Conservation (phyloP, 2,113 vertebrate species). For the Petaurus breviceps region DNA sequence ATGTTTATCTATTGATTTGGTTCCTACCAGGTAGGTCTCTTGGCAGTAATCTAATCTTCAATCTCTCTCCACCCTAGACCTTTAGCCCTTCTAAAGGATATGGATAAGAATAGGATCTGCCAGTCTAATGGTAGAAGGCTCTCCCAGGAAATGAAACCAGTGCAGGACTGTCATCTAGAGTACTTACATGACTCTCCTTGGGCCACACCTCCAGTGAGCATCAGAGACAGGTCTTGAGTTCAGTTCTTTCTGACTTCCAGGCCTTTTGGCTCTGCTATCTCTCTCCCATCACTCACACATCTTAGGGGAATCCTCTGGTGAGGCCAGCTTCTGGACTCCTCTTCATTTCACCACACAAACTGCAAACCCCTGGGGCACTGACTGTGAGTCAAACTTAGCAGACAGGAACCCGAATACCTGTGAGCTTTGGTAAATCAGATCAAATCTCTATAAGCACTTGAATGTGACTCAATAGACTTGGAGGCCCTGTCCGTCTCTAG, state of each 20-base stretch:
- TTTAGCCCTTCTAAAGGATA: background rate
- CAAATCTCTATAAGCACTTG: background rate
- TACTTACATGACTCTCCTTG: background rate
- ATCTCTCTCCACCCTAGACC: background rate
- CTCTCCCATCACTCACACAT: too few species aligned
- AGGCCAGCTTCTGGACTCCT: too few species aligned
- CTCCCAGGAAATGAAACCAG: background rate
- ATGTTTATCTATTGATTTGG: background rate
- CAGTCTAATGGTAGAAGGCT: background rate
- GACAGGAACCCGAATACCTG: background rate
- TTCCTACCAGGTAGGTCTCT: background rate
- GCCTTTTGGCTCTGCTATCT: background rate
- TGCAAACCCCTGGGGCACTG: too few species aligned
- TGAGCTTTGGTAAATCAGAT: background rate
- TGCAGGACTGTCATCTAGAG: background rate
- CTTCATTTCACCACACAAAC: too few species aligned
- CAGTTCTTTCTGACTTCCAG: background rate
- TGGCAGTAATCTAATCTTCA: background rate
- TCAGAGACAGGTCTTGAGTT: too few species aligned
- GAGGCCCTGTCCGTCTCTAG: background rate
- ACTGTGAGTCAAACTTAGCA: too few species aligned
- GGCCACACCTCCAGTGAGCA: too few species aligned
- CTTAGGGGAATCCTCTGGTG: background rate
- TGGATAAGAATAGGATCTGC: too few species aligned
- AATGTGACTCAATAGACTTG: background rate